phyloP scores from a whole-genome alignment of 2,797 vertebrate genomes.

The Pachyuromys duprasi region DNA sequence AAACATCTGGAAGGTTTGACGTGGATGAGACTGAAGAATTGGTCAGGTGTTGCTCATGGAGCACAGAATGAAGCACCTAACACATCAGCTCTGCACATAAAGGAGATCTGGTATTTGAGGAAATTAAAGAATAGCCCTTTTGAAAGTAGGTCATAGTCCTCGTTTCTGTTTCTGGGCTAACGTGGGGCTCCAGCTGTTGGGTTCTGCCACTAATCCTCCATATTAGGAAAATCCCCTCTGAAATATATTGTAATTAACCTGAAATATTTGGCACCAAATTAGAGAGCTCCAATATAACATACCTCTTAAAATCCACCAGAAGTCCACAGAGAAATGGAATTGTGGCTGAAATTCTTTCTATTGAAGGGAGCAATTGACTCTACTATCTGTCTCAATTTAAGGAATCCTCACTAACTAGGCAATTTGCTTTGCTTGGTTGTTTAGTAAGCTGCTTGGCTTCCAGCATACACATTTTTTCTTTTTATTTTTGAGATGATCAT shows the following conservation, averaged over 20 bases:
- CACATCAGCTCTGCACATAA: not conserved
- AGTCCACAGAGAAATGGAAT: not conserved
- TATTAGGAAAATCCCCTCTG: slow-evolving; percentile 68
- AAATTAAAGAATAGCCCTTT: slow-evolving; percentile 45
- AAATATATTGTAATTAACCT: slow-evolving; percentile 57
- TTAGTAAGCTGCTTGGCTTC: slow-evolving; percentile 31
- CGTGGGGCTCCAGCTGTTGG: slow-evolving; percentile 64
- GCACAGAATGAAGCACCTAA: not conserved
- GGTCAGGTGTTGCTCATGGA: not conserved
- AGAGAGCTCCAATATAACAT: not conserved
- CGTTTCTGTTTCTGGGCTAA: slow-evolving; percentile 71
- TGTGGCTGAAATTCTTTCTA: not conserved
- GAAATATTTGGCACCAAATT: slow-evolving; percentile 18
- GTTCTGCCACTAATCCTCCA: slow-evolving; percentile 65
- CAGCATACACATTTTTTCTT: not conserved
- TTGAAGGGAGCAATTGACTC: not conserved
- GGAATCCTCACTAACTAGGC: not conserved
- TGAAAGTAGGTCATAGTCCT: slow-evolving; percentile 70
- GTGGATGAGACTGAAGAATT: not conserved
- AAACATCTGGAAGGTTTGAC: not conserved
- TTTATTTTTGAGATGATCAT: not conserved
- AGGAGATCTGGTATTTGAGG: slow-evolving; percentile 32
- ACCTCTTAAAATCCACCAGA: slow-evolving; percentile 24
- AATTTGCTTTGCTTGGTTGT: not conserved
- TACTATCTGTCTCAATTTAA: not conserved